Evolutionary conservation across 2,797 vertebrate genomes (phyloP), one percentile per base, ranked within the genome.

Genomic region (Todus mexicanus): DNA sequence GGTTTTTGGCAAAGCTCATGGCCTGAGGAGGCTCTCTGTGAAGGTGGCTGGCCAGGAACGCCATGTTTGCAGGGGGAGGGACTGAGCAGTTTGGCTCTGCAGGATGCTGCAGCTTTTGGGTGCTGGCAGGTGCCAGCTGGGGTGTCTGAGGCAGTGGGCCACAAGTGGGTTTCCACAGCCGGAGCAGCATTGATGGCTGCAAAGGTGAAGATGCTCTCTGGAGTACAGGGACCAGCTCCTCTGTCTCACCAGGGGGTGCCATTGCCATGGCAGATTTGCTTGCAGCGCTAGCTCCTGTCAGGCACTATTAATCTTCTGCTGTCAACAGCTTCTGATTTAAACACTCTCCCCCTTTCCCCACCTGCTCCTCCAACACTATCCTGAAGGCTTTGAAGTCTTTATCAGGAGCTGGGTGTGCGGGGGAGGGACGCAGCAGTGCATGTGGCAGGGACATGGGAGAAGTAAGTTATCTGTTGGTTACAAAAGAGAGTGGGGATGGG

Each of bases 321-420:
- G 92, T 92, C 84, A 87, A 94, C 84, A 75, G 57, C 63, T 83
- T 42, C 81, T 89, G 82, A 90, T 95, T 95, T 89, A 82, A 87
- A 84, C 4, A 11, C 53, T 45, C 65, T 90, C 91, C 40, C 81
- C 45, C 45, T 87, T 86, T 93, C 65, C 74, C 87, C 89, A 73
- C 81, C 82, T 83, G 53, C 61, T 84, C 70, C 57, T 87, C 73
- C 70, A 69, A 79, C 83, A 84, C 56, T 53, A 65, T 87, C 45
- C 75, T 42, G 78, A 85, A 89, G 38, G 70, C 59, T 82, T 29
- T 71, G 33, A 80, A 65, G 59, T 85, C 78, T 94, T 76, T 85
- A 64, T 59, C 37, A 66, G 72, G 72, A 93, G 65, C 54, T 2
- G 10, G 22, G 43, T 1, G 0, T 23, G 76, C 92, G 63, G 53